Evolutionary conservation across 2,797 vertebrate species (phyloP), one percentile per base, ranked within the genome.

Genomic region (Ptychobarbus kaznakovi): DNA sequence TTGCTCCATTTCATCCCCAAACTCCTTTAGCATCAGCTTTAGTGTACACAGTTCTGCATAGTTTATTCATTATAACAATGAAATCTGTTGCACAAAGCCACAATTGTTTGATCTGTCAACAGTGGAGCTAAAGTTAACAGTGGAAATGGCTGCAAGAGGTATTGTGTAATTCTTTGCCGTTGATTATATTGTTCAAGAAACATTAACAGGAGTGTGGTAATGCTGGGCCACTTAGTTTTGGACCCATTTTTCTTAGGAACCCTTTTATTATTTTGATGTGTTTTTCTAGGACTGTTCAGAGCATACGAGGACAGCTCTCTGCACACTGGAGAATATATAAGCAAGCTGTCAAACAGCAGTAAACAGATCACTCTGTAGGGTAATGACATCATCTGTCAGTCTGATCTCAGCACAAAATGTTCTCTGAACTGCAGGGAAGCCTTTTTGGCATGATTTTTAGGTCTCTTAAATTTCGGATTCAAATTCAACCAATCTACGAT

Each of bases 241-340:
- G 8, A 35, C 9, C 4, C 7, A 69, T 68, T 81, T 81, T 53
- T 70, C 68, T 28, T 81, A 42, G 38, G 35, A 72, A 25, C 35
- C 49, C 38, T 72, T 42, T 7, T 42, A 51, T 70, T 81, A 56
- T 53, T 81, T 53, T 70, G 35, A 40, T 81, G 49, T 81, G 80
- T 56, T 72, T 81, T 58, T 44, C 11, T 56, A 42, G 38, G 51
- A 28, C 28, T 63, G 53, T 16, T 74, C 56, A 63, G 81, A 49
- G 56, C 56, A 74, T 32, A 12, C 2, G 32, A 73, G 51, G 63
- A 66, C 77, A 70, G 12, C 20, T 35, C 16, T 58, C 13, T 38
- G 32, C 32, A n/a, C 28, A 32, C 9, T 16, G 40, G 25, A 44
- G 46, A 49, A 13, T 49, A 69, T 42, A 61, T 76, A 68, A 68